Base-by-base conservation (phyloP, 2,888 invertebrate genomes). In the Macropis europaea region DNA sequence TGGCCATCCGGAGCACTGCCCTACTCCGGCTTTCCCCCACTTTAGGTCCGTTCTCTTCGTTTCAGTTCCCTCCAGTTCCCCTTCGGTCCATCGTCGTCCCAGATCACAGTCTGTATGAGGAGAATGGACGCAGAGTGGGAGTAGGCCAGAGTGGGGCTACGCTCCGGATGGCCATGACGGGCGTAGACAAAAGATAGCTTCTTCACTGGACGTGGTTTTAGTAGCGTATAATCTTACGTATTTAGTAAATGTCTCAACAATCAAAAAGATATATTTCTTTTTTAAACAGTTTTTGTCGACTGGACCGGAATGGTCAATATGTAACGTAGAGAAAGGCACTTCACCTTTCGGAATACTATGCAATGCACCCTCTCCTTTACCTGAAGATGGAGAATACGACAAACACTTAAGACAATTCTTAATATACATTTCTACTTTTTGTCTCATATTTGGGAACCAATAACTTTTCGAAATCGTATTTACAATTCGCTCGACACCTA, bases 221-320 rank as follows among this genome's bases (percentile, higher is more conserved):
- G 72, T 76, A 0, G 84, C 42, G 47, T 81, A 82, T 5, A 34
- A 34, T 34, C n/a, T 5, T 0, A 34, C 34, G 1, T 11, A 34
- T n/a, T 34, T 34, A n/a, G 34, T 34, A 34, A 34, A 34, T 3
- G 34, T n/a, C 48, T 86, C 85, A 7, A 86, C 47, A 2, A 84
- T 62, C 0, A 78, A 70, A 4, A 87, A 68, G 2, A 34, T n/a
- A 34, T 34, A n/a, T 34, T 9, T 7, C n/a, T 34, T n/a, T 1
- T 11, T n/a, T 34, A 11, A 7, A 11, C 11, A n/a, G 3, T n/a
- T 11, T n/a, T 34, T 7, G n/a, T 34, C 11, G 3, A 34, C n/a
- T 11, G 34, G 34, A 5, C 34, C 34, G 3, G n/a, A 7, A n/a
- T 34, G 4, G n/a, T 34, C 34, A 7, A 34, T n/a, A n/a, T 11